These are phyloP conservation scores for Andricus grossulariae DNA, from an alignment of 1,140 invertebrate genomes.

Conservation along the genomic window DNA sequence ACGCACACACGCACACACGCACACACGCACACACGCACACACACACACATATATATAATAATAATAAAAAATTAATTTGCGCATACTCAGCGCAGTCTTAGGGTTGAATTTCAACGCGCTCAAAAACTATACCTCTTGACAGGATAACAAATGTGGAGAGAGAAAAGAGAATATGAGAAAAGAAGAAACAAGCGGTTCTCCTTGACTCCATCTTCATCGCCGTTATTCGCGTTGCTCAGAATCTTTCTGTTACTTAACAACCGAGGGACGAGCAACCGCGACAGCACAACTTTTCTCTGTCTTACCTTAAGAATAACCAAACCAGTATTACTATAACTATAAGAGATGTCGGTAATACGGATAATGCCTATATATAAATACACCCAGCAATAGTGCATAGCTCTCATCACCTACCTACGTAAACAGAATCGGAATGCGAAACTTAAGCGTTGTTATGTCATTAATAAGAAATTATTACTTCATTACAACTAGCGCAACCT, in stretches of 20 bases:
- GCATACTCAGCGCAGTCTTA: too few relatives aligned
- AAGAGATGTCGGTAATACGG: background rate
- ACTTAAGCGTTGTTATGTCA: slow-evolving; percentile 15
- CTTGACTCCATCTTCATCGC: slow-evolving; percentile 66
- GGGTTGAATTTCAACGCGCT: background rate
- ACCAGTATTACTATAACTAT: slow-evolving; percentile 23
- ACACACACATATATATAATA: too few relatives aligned
- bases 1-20: too few relatives aligned
- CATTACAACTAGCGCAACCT: slow-evolving; percentile 8
- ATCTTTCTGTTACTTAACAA: slow-evolving; percentile 55
- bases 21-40: too few relatives aligned
- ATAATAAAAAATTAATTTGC: too few relatives aligned
- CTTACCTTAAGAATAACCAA: slow-evolving; percentile 46
- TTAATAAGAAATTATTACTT: slow-evolving; percentile 23
- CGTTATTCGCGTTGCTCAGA: slow-evolving; percentile 51
- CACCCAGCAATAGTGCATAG: background rate
- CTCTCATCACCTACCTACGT: background rate
- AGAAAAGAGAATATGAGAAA: slow-evolving; percentile 48
- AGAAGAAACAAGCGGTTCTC: slow-evolving; percentile 66
- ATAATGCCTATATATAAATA: background rate
- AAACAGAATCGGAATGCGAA: slow-evolving; percentile 23
- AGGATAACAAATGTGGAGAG: background rate
- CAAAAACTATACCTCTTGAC: background rate
- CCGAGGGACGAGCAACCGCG: slow-evolving; percentile 36
- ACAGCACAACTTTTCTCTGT: slow-evolving; percentile 48